Evolutionary conservation across 1,140 invertebrate species (phyloP).

Genomic region (Drosophila parvula): DNA sequence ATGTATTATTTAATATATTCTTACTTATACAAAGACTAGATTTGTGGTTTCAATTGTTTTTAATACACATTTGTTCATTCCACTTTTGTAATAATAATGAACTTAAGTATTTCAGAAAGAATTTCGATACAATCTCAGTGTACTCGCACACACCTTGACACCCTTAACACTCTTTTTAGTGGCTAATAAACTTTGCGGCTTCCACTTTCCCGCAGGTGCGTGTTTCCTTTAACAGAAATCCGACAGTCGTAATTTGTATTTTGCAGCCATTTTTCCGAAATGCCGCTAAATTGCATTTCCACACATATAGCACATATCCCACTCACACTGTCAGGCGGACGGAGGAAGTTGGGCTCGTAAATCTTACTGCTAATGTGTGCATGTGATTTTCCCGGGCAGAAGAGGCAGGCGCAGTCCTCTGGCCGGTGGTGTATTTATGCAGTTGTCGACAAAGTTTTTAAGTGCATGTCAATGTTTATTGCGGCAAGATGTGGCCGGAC

Average conservation of each 20-base stretch:
- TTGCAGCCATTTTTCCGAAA: constrained; percentile 48
- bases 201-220: constrained; percentile 39
- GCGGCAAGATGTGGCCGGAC: constrained; percentile 41
- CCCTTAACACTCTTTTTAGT: constrained; percentile 19
- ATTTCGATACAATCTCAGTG: not conserved
- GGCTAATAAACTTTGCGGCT: constrained; percentile 29
- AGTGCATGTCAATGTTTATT: constrained; percentile 71
- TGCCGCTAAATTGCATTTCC: constrained; percentile 45
- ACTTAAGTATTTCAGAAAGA: not conserved
- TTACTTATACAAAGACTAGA: too few relatives aligned
- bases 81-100: too few relatives aligned
- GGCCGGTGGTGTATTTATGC: constrained; percentile 38
- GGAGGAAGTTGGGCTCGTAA: constrained; percentile 37
- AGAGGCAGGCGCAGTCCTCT: constrained; percentile 7
- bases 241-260: constrained; percentile 38
- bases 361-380: constrained; percentile 43
- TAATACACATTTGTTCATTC: too few relatives aligned
- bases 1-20: too few relatives aligned
- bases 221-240: constrained; percentile 11
- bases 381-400: constrained; percentile 31
- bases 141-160: not conserved
- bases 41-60: too few relatives aligned
- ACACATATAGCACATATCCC: not conserved
- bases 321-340: not conserved
- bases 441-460: constrained; percentile 63